Conservation (phyloP, 1,140 invertebrate species). For the Cotesia chilonis region DNA sequence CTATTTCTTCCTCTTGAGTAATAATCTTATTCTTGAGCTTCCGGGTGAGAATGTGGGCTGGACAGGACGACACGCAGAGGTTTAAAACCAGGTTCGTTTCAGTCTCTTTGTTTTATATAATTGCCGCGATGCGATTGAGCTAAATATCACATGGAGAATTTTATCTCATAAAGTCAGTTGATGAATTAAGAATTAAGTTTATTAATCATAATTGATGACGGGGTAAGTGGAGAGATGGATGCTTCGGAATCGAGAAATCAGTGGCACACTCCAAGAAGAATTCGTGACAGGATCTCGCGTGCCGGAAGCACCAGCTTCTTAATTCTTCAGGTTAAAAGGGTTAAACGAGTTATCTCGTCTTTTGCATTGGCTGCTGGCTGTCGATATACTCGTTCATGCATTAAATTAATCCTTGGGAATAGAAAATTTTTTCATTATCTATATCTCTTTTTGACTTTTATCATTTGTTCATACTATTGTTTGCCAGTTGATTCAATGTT, state of each 20-base stretch:
- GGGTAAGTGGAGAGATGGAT: neutral
- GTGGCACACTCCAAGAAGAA: conserved; percentile 28
- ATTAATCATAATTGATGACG: neutral
- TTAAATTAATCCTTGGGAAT: conserved; percentile 28
- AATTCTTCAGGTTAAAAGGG: conserved; percentile 36
- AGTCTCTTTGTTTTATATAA: conserved; percentile 1
- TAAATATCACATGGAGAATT: too few species aligned
- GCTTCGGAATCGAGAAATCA: conserved; percentile 18
- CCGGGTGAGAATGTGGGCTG: conserved; percentile 55
- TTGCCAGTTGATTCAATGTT: neutral
- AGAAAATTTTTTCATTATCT: conserved; percentile 3
- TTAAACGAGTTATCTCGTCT: conserved; percentile 38
- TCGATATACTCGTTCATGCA: conserved; percentile 30
- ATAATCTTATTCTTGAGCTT: conserved; percentile 11
- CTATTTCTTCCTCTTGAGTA: conserved; percentile 9
- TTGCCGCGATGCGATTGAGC: neutral
- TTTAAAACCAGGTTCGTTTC: conserved; percentile 58
- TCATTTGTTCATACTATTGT: neutral
- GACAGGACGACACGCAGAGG: conserved; percentile 57
- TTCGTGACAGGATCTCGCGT: conserved; percentile 37
- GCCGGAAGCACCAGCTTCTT: conserved; percentile 35
- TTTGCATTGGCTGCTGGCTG: conserved; percentile 27
- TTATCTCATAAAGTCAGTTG: neutral
- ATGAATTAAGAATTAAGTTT: neutral
- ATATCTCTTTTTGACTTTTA: neutral